phyloP scores from a whole-genome alignment of 2,797 vertebrate species.

The Bradypus variegatus region DNA sequence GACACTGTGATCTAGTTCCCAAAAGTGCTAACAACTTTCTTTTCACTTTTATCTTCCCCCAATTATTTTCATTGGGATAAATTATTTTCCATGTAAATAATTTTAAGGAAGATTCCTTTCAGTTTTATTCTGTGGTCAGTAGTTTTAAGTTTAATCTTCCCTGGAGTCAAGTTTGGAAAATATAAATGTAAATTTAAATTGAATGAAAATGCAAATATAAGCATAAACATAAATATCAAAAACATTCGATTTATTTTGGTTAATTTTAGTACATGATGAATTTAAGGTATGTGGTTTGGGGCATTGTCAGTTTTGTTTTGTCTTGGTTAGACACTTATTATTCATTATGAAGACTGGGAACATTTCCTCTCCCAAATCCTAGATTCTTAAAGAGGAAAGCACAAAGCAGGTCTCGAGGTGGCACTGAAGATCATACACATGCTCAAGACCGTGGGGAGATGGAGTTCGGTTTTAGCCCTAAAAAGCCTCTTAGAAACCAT shows the following conservation, averaged over 20 bases:
- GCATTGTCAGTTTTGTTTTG: neutral
- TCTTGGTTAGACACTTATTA: neutral
- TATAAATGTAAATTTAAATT: too few relatives aligned
- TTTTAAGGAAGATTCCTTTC: neutral
- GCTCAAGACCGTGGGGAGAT: neutral
- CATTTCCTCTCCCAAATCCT: neutral
- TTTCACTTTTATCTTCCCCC: too few relatives aligned
- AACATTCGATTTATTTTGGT: neutral
- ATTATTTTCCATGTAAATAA: neutral
- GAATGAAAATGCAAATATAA: too few relatives aligned
- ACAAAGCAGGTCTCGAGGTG: neutral
- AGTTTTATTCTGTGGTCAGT: neutral
- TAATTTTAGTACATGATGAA: neutral
- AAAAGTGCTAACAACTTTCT: too few relatives aligned
- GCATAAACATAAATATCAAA: neutral
- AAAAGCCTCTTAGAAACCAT: too few relatives aligned
- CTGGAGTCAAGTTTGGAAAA: neutral
- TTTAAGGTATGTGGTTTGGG: neutral
- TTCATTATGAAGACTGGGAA: neutral
- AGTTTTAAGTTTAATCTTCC: neutral
- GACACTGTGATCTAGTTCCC: too few relatives aligned
- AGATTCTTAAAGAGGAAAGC: neutral
- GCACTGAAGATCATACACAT: accelerated
- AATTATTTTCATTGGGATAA: too few relatives aligned
- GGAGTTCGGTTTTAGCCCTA: too few relatives aligned